phyloP scores from a whole-genome alignment of 2,797 vertebrate species.

The Nyctalus aviator region DNA sequence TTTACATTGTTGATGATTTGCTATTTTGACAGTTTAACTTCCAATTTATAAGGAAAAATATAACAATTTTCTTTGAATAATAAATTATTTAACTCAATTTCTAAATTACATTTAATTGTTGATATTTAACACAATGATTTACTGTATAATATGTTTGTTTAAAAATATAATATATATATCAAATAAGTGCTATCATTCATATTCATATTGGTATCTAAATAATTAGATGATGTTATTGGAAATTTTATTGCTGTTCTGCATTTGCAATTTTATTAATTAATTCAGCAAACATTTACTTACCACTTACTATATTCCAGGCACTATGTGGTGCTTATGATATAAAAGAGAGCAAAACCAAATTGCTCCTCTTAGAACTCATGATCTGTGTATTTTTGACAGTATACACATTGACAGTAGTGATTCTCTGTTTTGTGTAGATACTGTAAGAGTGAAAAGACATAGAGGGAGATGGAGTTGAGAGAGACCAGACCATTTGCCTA shows the following conservation, averaged over 20 bases:
- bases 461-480: not conserved
- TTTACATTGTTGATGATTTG: conserved; percentile 16
- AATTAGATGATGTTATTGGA: not conserved
- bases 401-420: no score
- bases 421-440: not conserved
- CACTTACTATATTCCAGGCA: not conserved
- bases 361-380: not conserved
- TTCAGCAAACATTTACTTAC: not conserved
- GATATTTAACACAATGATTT: conserved; percentile 8
- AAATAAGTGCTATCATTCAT: not conserved
- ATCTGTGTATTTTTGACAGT: not conserved
- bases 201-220: not conserved
- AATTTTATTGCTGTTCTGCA: not conserved
- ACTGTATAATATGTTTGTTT: conserved; percentile 4
- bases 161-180: not conserved
- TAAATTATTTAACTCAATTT: conserved; percentile 18
- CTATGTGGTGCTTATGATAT: not conserved
- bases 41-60: conserved; percentile 52
- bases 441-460: not conserved
- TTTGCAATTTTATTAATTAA: not conserved
- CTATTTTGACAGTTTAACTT: conserved; percentile 58
- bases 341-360: not conserved
- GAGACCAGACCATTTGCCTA: not conserved
- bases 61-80: not conserved
- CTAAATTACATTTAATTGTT: conserved; percentile 32